Conservation (phyloP, 2,797 vertebrate genomes). For the Argya squamiceps region DNA sequence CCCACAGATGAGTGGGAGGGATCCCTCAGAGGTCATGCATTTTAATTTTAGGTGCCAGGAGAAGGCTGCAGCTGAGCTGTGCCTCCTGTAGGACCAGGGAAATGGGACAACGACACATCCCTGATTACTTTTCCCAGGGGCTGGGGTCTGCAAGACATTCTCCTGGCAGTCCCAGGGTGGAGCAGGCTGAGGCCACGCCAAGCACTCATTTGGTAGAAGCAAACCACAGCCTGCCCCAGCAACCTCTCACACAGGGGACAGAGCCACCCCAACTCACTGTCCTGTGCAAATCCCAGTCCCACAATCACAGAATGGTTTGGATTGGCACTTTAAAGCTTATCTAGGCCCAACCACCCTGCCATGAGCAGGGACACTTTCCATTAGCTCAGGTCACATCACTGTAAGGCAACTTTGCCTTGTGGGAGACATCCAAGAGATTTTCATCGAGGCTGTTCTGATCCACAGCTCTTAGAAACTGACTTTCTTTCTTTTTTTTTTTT, state of each 20-base stretch:
- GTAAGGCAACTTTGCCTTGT: background rate
- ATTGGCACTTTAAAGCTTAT: background rate
- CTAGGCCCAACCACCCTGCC: background rate
- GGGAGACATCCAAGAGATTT: background rate
- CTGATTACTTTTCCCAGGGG: background rate
- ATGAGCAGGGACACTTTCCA: background rate
- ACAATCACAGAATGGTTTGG: background rate
- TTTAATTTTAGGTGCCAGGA: background rate
- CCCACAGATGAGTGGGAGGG: background rate
- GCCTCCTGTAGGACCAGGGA: background rate
- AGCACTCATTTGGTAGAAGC: accelerated
- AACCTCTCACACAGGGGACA: accelerated
- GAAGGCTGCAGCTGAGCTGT: background rate
- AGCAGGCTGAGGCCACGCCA: background rate
- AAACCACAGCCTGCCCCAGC: background rate
- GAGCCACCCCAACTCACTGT: background rate
- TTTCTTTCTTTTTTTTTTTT: background rate
- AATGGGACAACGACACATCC: background rate
- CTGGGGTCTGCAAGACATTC: accelerated
- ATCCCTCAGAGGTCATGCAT: background rate
- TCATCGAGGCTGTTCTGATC: background rate
- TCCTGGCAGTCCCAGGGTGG: background rate
- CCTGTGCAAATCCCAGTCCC: background rate
- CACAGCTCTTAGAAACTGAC: background rate
- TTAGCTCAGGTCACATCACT: background rate